Conservation (phyloP, 2,888 invertebrate species). For the Tineola bisselliella region DNA sequence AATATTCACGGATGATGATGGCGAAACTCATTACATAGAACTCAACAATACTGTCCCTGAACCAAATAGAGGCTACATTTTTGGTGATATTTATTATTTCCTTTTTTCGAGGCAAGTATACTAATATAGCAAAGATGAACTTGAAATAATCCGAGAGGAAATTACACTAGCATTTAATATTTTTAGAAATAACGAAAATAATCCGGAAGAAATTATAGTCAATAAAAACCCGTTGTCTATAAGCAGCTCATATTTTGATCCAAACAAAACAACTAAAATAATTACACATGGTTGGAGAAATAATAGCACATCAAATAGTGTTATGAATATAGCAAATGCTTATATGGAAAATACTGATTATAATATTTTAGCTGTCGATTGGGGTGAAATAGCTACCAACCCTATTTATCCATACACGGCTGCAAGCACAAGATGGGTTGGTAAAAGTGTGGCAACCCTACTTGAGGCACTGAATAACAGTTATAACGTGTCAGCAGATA, state of each 20-base stretch:
- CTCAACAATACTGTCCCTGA: slow-evolving; percentile 41
- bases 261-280: slow-evolving; percentile 49
- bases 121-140: too few species aligned
- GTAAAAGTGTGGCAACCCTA: slow-evolving; percentile 39
- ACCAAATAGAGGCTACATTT: slow-evolving; percentile 27
- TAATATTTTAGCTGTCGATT: slow-evolving; percentile 63
- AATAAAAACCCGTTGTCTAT: slow-evolving; percentile 26
- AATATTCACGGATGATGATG: slow-evolving; percentile 51
- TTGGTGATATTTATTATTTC: slow-evolving; percentile 51
- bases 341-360: slow-evolving; percentile 44
- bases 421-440: slow-evolving; percentile 49
- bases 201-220: slow-evolving; percentile 34
- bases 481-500: slow-evolving; percentile 23
- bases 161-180: background rate
- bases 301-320: slow-evolving; percentile 37
- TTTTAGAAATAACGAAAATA: slow-evolving; percentile 34
- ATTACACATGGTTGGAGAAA: slow-evolving; percentile 68
- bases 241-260: slow-evolving; percentile 42
- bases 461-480: slow-evolving; percentile 26
- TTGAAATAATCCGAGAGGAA: too few species aligned
- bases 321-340: slow-evolving; percentile 48
- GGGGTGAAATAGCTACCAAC: slow-evolving; percentile 47
- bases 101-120: slow-evolving; percentile 48
- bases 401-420: slow-evolving; percentile 51
- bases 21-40: slow-evolving; percentile 32